Base-by-base conservation (phyloP, 1,140 invertebrate species). In the Heliconius melpomene region DNA sequence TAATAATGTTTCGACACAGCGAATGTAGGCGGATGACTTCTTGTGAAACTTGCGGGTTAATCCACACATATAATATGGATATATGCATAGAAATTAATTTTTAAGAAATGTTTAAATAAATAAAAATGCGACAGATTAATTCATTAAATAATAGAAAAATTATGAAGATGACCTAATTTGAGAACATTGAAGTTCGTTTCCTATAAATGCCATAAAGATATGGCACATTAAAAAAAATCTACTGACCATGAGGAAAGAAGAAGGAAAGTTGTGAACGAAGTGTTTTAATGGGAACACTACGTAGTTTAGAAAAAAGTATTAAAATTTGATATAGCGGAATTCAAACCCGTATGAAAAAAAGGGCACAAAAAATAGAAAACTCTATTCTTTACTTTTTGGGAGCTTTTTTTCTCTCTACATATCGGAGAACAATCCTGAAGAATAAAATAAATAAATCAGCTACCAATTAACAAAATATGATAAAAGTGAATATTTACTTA, bases 1-100 rank as follows among this genome's bases (percentile, higher is more conserved):
- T 77, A 77, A 77, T 77, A 38, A n/a, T 70, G 66, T 77, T 77
- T 70, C 75, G 46, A 77, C 36, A 77, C 23, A 70, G 29, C 36
- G 74, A 79, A 75, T 60, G 78, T 75, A 52, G 78, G 78, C 73
- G 78, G 60, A 77, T 77, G 38, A 54, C 57, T 70, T 60, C 38
- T 79, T 79, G 73, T 74, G 78, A 79, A 79, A 79, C 54, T 75
- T 70, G 26, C 73, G 18, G 78, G 60, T 75, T 70, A 71, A 79
- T 79, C 46, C 26, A 40, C 20, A 66, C 66, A 74, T 74, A 38
- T 57, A 8, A 60, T 72, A 36, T 57, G 50, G 66, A 78, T 74
- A 74, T 78, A 74, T 29, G 74, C 46, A 36, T 72, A 23, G n/a
- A 60, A 2, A 32, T 36, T 36, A 36, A 7, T 36, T 36, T 36